These are phyloP conservation scores for Epirrhoe alternata DNA, from an alignment of 2,888 invertebrate genomes.

Conservation along the genomic window DNA sequence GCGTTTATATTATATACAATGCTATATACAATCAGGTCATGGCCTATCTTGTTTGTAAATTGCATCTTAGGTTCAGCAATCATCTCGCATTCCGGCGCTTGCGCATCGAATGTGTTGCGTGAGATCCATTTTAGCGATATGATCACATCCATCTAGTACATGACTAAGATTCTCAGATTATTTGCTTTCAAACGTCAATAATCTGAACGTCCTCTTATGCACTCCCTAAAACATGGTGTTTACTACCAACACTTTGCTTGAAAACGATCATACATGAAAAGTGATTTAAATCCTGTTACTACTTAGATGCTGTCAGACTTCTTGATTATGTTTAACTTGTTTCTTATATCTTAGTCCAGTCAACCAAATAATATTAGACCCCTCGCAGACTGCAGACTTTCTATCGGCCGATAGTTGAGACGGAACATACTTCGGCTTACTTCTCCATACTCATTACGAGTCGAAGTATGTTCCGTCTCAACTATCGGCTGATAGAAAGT, in stretches of 20 bases:
- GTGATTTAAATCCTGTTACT: too few relatives aligned
- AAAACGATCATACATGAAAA: too few relatives aligned
- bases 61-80: slow-evolving; percentile 16
- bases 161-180: slow-evolving; percentile 8
- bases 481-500: too few relatives aligned
- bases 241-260: not conserved
- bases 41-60: slow-evolving; percentile 23
- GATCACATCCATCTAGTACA: slow-evolving; percentile 13
- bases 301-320: too few relatives aligned
- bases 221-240: not conserved
- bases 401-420: too few relatives aligned
- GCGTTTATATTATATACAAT: slow-evolving; percentile 6
- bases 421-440: too few relatives aligned
- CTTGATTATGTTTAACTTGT: too few relatives aligned
- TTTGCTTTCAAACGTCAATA: not conserved
- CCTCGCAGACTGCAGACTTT: too few relatives aligned
- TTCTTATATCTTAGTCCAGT: too few relatives aligned
- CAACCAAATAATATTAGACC: too few relatives aligned
- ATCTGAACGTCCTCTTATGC: not conserved
- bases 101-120: slow-evolving; percentile 20
- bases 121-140: slow-evolving; percentile 19
- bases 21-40: slow-evolving; percentile 17
- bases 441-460: too few relatives aligned
- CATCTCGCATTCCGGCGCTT: slow-evolving; percentile 21
- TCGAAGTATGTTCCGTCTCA: too few relatives aligned